Evolutionary conservation across 2,888 invertebrate genomes (phyloP).

Genomic region (Trissoscelio sp.): DNA sequence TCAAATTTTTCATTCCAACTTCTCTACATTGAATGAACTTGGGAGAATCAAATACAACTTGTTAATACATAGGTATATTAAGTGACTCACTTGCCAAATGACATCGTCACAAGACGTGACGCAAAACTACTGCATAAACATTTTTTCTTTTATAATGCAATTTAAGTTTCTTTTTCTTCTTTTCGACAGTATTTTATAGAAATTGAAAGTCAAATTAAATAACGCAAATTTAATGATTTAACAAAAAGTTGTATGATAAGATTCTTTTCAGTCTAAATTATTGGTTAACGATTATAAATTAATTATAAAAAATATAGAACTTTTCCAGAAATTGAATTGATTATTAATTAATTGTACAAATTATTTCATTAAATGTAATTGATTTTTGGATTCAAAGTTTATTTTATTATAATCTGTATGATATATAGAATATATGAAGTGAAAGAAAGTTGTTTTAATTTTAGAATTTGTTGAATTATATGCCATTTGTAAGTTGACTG

Average conservation of each 20-base stretch:
- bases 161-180: not conserved
- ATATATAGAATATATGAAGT: too few relatives aligned
- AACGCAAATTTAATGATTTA: not conserved
- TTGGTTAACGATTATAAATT: not conserved
- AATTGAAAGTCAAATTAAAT: not conserved
- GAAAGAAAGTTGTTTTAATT: too few relatives aligned
- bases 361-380: too few relatives aligned
- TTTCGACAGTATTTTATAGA: not conserved
- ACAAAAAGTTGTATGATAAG: not conserved
- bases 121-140: not conserved
- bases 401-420: too few relatives aligned
- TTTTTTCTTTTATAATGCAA: not conserved
- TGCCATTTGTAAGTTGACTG: too few relatives aligned
- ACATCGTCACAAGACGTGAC: conserved; percentile 8
- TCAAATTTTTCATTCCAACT: not conserved
- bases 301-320: too few relatives aligned
- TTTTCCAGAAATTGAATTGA: too few relatives aligned
- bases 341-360: too few relatives aligned
- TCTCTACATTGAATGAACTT: not conserved
- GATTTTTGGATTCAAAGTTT: too few relatives aligned
- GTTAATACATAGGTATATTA: too few relatives aligned
- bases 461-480: too few relatives aligned
- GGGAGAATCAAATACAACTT: conserved; percentile 1
- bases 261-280: not conserved
- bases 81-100: conserved; percentile 12